Percentiles rank a stretch among this genome's conserved stretches.
Evolutionary conservation across 1,140 invertebrate species (phyloP).

Genomic region (Drosophila azteca): DNA sequence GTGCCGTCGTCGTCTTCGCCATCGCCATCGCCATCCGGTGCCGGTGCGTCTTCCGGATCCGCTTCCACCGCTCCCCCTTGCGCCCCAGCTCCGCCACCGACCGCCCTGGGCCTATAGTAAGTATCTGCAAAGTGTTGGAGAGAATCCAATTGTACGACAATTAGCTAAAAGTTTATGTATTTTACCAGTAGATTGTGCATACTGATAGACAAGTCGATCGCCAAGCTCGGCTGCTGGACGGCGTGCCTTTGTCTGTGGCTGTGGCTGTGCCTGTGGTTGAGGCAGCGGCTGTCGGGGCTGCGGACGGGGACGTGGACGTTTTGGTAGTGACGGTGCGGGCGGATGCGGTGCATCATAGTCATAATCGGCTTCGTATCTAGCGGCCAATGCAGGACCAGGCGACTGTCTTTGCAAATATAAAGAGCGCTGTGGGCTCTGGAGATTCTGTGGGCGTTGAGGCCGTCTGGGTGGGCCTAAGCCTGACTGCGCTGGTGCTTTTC

Average conservation of each 20-base stretch:
- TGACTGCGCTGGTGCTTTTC: constrained; percentile 4
- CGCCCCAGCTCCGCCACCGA: constrained; percentile 17
- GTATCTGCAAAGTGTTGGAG: constrained; percentile 82
- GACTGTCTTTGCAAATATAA: constrained; percentile 8
- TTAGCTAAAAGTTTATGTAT: constrained; percentile 79
- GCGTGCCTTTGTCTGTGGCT: not conserved
- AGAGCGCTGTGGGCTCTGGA: constrained; percentile 8
- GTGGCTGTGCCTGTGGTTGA: constrained; percentile 1
- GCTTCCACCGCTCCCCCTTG: constrained; percentile 7
- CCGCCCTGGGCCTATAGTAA: constrained; percentile 58
- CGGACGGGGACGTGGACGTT: constrained; percentile 21
- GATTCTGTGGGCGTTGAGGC: not conserved
- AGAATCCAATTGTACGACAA: constrained; percentile 81
- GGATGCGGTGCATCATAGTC: constrained; percentile 46
- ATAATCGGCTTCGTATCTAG: constrained; percentile 54
- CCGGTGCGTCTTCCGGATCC: not conserved
- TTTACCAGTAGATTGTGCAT: constrained; percentile 79
- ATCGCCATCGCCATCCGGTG: constrained; percentile 2
- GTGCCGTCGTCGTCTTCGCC: constrained; percentile 1
- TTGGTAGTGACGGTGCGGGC: constrained; percentile 14
- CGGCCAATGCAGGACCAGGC: not conserved
- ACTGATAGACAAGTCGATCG: constrained; percentile 72
- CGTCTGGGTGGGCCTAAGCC: constrained; percentile 4
- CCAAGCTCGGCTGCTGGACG: constrained; percentile 40
- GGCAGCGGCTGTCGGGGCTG: constrained; percentile 17